phyloP scores from a whole-genome alignment of 2,888 invertebrate species.

The Magallana nippona region DNA sequence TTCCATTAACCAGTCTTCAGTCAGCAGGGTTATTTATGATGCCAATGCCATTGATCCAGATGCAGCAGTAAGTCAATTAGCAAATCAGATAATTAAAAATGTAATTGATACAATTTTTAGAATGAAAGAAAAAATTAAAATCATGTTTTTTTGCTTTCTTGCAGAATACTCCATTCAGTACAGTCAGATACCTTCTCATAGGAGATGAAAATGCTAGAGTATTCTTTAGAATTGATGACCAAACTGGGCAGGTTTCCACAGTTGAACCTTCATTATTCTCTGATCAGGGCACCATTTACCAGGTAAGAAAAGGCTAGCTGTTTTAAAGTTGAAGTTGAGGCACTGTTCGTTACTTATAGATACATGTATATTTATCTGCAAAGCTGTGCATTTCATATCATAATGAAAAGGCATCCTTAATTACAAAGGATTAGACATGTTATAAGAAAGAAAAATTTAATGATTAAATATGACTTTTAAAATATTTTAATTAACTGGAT shows the following conservation, averaged over 20 bases:
- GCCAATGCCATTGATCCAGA: slow-evolving; percentile 63
- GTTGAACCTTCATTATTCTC: slow-evolving; percentile 12
- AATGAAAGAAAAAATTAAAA: no score
- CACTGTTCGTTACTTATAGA: no score
- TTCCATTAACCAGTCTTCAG: slow-evolving; percentile 55
- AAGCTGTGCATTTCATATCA: no score
- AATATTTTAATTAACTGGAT: no score
- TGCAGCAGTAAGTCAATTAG: slow-evolving; percentile 53
- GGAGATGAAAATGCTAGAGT: slow-evolving; percentile 66
- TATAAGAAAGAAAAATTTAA: no score
- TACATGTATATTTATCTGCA: no score
- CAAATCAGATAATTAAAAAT: no score
- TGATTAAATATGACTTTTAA: no score
- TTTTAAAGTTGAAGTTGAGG: background rate
- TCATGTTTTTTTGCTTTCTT: slow-evolving; percentile 14
- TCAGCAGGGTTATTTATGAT: slow-evolving; percentile 49
- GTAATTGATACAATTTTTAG: no score
- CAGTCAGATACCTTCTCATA: slow-evolving; percentile 59
- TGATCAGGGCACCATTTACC: slow-evolving; percentile 42
- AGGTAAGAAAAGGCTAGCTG: slow-evolving; percentile 38
- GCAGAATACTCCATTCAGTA: slow-evolving; percentile 53
- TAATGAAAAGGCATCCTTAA: no score
- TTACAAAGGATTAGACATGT: no score
- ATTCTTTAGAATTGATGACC: slow-evolving; percentile 64
- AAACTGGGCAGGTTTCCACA: slow-evolving; percentile 58